phyloP scores from a whole-genome alignment of 1,140 invertebrate genomes.

The Drosophila bocqueti region DNA sequence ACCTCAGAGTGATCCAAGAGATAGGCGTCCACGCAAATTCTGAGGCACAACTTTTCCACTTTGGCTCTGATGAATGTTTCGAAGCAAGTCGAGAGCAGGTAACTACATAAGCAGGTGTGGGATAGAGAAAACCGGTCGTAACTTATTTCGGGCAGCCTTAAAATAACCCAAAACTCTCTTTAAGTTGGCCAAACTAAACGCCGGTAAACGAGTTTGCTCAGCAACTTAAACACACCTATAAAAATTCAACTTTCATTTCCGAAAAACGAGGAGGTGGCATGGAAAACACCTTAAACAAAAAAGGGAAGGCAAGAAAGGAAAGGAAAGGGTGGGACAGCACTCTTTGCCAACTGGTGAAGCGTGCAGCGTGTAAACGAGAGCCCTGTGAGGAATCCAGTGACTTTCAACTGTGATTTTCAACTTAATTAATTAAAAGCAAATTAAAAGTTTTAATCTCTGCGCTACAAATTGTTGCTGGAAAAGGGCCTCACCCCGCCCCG shows the following conservation, averaged over 20 bases:
- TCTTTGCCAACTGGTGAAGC: constrained; percentile 9
- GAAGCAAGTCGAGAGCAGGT: constrained; percentile 5
- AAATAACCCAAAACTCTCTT: constrained; percentile 35
- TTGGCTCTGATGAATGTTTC: constrained; percentile 46
- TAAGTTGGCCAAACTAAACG: constrained; percentile 51
- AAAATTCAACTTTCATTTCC: constrained; percentile 64
- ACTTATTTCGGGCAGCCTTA: constrained; percentile 11
- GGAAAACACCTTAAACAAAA: constrained; percentile 48
- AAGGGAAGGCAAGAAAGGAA: too few relatives aligned
- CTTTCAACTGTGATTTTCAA: constrained; percentile 80
- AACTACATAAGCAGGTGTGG: constrained; percentile 9
- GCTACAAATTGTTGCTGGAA: constrained; percentile 72
- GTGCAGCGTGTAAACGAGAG: constrained; percentile 51
- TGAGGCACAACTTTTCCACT: constrained; percentile 39
- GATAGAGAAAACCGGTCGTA: background rate
- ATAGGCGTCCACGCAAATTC: constrained; percentile 45
- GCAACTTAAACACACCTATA: constrained; percentile 44
- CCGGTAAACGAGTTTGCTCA: constrained; percentile 63
- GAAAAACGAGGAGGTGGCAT: constrained; percentile 48
- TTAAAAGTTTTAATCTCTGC: constrained; percentile 82
- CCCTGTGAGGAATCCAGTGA: constrained; percentile 60
- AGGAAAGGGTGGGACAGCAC: background rate
- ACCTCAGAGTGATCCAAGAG: background rate
- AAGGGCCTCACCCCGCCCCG: constrained; percentile 47
- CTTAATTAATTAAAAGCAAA: constrained; percentile 84